These are phyloP conservation scores for Dynastes maya DNA, from an alignment of 2,888 invertebrate genomes.

Conservation along the genomic window DNA sequence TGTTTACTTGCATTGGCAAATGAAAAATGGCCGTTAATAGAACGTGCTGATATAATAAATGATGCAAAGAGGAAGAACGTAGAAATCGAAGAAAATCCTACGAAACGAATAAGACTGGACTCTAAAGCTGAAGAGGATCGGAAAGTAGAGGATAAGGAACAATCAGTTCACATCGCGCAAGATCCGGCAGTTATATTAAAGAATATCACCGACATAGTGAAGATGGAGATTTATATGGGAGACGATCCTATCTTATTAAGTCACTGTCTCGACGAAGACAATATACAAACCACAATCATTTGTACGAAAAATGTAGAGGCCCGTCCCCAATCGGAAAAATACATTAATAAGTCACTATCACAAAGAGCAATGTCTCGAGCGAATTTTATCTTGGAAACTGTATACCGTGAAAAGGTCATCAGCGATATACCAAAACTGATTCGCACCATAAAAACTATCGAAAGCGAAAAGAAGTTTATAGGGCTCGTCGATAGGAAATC, in stretches of 20 bases:
- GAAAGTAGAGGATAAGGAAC: background rate
- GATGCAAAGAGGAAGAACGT: slow-evolving; percentile 13
- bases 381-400: slow-evolving; percentile 76
- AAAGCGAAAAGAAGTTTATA: slow-evolving; percentile 70
- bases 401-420: slow-evolving; percentile 76
- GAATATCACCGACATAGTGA: slow-evolving; percentile 33
- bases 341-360: slow-evolving; percentile 62
- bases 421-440: slow-evolving; percentile 72
- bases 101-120: slow-evolving; percentile 35
- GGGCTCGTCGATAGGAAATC: slow-evolving; percentile 79
- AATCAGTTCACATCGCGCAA: background rate
- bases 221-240: slow-evolving; percentile 63
- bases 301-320: slow-evolving; percentile 63
- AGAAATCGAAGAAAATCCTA: background rate
- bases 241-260: slow-evolving; percentile 58
- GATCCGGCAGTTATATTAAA: slow-evolving; percentile 9
- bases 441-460: slow-evolving; percentile 68
- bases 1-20: background rate
- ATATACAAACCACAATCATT: slow-evolving; percentile 65
- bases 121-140: background rate
- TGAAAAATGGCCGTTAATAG: background rate
- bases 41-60: background rate
- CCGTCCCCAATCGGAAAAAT: slow-evolving; percentile 50
- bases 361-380: slow-evolving; percentile 73
- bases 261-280: slow-evolving; percentile 60